Percentiles rank a stretch among this genome's conserved stretches.
Evolutionary conservation across 2,888 invertebrate genomes (phyloP).

Genomic region (Lamproptera curius): DNA sequence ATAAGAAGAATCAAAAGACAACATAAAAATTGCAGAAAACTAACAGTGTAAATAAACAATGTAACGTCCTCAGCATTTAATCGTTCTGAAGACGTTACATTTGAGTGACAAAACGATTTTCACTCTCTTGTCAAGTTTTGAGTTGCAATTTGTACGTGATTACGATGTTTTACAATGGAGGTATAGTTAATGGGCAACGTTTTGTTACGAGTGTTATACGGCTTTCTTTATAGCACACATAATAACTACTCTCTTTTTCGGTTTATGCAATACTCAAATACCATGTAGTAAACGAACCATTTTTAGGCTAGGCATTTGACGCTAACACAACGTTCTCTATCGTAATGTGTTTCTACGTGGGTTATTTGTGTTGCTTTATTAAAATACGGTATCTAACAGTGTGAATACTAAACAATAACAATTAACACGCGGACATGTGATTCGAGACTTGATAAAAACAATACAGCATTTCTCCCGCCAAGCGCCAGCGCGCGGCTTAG

Average conservation of each 20-base stretch:
- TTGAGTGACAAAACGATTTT: background rate
- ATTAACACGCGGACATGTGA: background rate
- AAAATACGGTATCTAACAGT: too few species aligned
- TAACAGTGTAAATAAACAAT: too few species aligned
- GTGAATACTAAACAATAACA: background rate
- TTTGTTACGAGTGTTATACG: background rate
- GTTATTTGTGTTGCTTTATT: too few species aligned
- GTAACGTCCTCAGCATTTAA: background rate
- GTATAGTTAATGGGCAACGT: conserved; percentile 1
- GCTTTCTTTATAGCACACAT: background rate
- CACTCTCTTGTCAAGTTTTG: conserved; percentile 3
- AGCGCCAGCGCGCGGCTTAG: conserved; percentile 28
- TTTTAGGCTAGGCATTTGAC: too few species aligned
- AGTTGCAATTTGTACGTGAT: conserved; percentile 6
- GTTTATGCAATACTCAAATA: too few species aligned
- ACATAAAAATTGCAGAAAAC: too few species aligned
- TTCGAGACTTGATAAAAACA: conserved; percentile 1
- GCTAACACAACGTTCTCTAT: background rate
- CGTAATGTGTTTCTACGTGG: too few species aligned
- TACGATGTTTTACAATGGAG: conserved; percentile 1
- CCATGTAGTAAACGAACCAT: too few species aligned
- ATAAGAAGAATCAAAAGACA: too few species aligned
- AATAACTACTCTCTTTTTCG: too few species aligned
- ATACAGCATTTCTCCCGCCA: conserved; percentile 36
- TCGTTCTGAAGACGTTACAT: background rate